Percentiles rank a stretch among this genome's conserved stretches.
Evolutionary conservation across 2,888 invertebrate genomes (phyloP).

Genomic region (Diploptera punctata): DNA sequence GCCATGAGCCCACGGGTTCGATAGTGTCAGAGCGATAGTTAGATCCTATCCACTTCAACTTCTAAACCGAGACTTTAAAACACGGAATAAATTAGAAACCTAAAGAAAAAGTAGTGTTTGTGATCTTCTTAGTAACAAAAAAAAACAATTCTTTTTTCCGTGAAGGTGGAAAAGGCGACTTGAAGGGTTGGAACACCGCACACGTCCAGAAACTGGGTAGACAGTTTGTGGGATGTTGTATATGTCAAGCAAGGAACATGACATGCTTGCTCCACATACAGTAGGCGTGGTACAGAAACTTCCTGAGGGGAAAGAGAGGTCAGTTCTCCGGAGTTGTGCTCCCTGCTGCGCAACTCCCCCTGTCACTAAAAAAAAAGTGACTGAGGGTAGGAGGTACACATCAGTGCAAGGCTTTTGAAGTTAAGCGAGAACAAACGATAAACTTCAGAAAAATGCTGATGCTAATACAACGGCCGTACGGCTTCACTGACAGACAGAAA

Average conservation of each 20-base stretch:
- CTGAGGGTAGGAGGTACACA: not conserved
- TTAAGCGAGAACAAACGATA: constrained; percentile 17
- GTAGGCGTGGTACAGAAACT: not conserved
- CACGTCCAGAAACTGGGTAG: not conserved
- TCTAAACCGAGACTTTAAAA: too few relatives aligned
- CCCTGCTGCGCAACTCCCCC: not conserved
- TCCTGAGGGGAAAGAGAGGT: not conserved
- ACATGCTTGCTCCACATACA: not conserved
- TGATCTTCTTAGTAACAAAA: too few relatives aligned
- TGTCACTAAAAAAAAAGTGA: not conserved
- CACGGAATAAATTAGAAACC: too few relatives aligned
- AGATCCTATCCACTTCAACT: too few relatives aligned
- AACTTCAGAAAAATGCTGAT: constrained; percentile 17
- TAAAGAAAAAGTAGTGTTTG: too few relatives aligned
- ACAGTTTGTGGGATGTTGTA: constrained; percentile 5
- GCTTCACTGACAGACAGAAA: constrained; percentile 10
- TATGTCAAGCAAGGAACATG: not conserved
- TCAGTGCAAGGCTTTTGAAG: constrained; percentile 8
- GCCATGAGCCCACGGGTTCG: too few relatives aligned
- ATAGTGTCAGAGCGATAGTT: too few relatives aligned
- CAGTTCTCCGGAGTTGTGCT: not conserved
- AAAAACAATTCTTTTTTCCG: too few relatives aligned
- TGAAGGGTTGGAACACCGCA: not conserved
- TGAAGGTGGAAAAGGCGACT: not conserved
- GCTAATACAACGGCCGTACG: not conserved